These are phyloP conservation scores for Coturnix japonica DNA, from an alignment of 2,113 vertebrate genomes.

Conservation along the genomic window DNA sequence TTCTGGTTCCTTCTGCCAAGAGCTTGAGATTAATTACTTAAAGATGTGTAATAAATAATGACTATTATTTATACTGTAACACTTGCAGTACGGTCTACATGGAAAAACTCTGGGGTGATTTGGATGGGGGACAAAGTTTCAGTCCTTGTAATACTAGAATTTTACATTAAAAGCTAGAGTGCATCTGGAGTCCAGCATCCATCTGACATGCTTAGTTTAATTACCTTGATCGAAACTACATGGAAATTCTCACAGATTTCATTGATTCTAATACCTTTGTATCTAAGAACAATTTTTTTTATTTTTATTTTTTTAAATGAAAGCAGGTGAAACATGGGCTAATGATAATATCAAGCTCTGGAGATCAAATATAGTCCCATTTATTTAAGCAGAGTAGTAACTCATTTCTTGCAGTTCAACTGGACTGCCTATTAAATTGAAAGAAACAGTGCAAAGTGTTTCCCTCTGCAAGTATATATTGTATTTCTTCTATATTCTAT, in stretches of 20 bases:
- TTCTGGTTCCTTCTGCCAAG: background rate
- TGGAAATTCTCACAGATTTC: background rate
- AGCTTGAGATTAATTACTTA: background rate
- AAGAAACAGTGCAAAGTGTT: background rate
- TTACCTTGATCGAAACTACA: background rate
- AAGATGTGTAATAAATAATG: background rate
- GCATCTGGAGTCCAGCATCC: background rate
- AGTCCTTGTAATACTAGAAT: background rate
- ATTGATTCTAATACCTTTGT: background rate
- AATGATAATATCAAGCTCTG: background rate
- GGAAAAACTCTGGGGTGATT: background rate
- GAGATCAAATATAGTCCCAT: background rate
- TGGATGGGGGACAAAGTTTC: background rate
- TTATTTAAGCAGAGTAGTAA: background rate
- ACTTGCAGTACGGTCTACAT: background rate
- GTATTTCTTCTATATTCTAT: background rate
- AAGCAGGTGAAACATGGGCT: background rate
- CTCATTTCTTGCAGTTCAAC: background rate
- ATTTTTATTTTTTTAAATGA: background rate
- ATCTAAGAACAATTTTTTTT: background rate
- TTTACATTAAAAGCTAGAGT: background rate
- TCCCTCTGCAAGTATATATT: background rate
- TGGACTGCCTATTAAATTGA: background rate
- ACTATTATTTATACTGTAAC: background rate
- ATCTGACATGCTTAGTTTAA: fast-evolving